Evolutionary conservation across 2,888 invertebrate species (phyloP).

Genomic region (Agriopis marginaria): DNA sequence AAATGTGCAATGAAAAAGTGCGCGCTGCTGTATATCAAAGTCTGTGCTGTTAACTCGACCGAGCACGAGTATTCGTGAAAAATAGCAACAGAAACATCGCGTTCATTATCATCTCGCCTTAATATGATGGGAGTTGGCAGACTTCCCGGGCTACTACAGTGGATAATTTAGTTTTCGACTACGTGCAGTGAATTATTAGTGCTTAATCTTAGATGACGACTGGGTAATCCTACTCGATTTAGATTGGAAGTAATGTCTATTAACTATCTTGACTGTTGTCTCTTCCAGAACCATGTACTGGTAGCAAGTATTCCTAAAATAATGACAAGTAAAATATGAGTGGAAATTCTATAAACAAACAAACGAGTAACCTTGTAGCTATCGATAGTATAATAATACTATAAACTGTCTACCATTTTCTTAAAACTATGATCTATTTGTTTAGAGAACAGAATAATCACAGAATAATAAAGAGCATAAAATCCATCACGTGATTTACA

Average conservation of each 20-base stretch:
- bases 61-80: slow-evolving; percentile 53
- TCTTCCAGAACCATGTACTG: neutral
- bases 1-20: slow-evolving; percentile 44
- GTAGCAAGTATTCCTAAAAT: too few relatives aligned
- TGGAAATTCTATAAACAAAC: too few relatives aligned
- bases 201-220: slow-evolving; percentile 53
- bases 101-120: slow-evolving; percentile 78
- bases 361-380: too few relatives aligned
- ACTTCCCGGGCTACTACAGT: slow-evolving; percentile 68
- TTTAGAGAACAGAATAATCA: too few relatives aligned
- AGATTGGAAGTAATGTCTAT: slow-evolving; percentile 3
- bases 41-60: slow-evolving; percentile 37
- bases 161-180: slow-evolving; percentile 76
- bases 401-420: too few relatives aligned
- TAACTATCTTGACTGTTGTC: neutral
- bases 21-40: slow-evolving; percentile 51
- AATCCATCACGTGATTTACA: too few relatives aligned
- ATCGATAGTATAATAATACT: too few relatives aligned
- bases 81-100: slow-evolving; percentile 62
- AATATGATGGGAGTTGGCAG: slow-evolving; percentile 82
- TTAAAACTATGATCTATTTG: too few relatives aligned
- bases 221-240: slow-evolving; percentile 24
- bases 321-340: too few relatives aligned
- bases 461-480: too few relatives aligned
- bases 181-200: slow-evolving; percentile 76